Evolutionary conservation across 1,140 invertebrate genomes (phyloP).

Genomic region (Coptotermes formosanus): DNA sequence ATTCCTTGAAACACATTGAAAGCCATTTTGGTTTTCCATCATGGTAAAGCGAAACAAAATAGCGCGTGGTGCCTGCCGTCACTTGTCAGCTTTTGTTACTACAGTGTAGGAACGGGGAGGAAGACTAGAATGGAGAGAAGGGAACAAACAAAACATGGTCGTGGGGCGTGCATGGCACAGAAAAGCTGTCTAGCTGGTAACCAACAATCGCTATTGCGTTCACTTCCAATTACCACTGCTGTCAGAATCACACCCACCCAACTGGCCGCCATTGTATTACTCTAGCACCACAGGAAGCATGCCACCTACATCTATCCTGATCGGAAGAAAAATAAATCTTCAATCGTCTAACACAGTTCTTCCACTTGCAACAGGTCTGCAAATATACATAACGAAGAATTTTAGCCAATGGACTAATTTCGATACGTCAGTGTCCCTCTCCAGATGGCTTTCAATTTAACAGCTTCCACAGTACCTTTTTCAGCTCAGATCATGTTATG

Average conservation of each 20-base stretch:
- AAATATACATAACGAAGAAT: too few species aligned
- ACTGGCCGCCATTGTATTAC: neutral
- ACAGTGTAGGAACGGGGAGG: neutral
- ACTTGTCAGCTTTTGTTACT: conserved; percentile 14
- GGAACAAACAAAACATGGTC: neutral
- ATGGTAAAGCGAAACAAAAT: neutral
- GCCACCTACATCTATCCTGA: neutral
- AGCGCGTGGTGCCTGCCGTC: neutral
- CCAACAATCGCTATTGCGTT: conserved; percentile 15
- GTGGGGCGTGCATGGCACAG: neutral
- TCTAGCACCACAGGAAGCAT: too few species aligned
- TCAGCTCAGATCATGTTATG: too few species aligned
- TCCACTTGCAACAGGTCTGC: neutral
- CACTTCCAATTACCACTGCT: conserved; percentile 10
- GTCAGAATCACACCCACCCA: conserved; percentile 9
- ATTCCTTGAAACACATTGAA: neutral
- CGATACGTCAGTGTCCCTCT: too few species aligned
- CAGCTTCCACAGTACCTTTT: too few species aligned
- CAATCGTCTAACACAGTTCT: neutral
- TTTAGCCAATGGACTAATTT: too few species aligned
- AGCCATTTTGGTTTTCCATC: neutral
- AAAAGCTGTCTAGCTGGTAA: neutral
- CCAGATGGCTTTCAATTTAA: too few species aligned
- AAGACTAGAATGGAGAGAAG: neutral
- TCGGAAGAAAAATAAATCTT: neutral